Evolutionary conservation across 2,797 vertebrate genomes (phyloP).

Genomic region (Australoheros facetus): DNA sequence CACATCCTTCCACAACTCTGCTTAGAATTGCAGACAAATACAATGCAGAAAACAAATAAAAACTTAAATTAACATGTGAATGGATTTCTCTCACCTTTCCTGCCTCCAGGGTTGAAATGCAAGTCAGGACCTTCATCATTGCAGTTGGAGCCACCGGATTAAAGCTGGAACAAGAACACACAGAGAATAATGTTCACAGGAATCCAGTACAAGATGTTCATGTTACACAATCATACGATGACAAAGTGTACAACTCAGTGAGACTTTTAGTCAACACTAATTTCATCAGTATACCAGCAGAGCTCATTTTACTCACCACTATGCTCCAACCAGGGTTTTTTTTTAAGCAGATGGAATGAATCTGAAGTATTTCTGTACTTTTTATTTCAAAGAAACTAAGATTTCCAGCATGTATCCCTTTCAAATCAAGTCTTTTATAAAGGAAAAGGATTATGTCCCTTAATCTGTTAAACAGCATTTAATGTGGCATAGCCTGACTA

Average conservation of each 20-base stretch:
- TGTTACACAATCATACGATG: not conserved
- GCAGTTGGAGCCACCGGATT: constrained; percentile 94
- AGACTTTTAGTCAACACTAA: too few species aligned
- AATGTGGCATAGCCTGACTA: too few species aligned
- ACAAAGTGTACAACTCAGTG: not conserved
- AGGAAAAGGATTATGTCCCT: too few species aligned
- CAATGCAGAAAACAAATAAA: not conserved
- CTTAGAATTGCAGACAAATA: constrained; percentile 35
- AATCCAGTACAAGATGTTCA: not conserved
- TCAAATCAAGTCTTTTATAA: too few species aligned
- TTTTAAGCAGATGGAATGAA: too few species aligned
- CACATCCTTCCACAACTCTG: constrained; percentile 83
- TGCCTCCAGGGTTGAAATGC: constrained; percentile 85
- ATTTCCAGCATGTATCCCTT: too few species aligned
- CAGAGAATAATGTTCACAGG: not conserved
- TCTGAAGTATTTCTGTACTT: too few species aligned
- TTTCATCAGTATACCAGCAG: too few species aligned
- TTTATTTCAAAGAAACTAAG: too few species aligned
- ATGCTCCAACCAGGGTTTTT: too few species aligned
- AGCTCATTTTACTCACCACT: too few species aligned
- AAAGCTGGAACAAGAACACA: constrained; percentile 81
- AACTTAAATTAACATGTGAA: not conserved
- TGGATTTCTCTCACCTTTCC: constrained; percentile 79
- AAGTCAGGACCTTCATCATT: constrained; percentile 91
- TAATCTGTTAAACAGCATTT: too few species aligned